Evolutionary conservation across 2,113 vertebrate genomes (phyloP).

Genomic region (Aramus guarauna): DNA sequence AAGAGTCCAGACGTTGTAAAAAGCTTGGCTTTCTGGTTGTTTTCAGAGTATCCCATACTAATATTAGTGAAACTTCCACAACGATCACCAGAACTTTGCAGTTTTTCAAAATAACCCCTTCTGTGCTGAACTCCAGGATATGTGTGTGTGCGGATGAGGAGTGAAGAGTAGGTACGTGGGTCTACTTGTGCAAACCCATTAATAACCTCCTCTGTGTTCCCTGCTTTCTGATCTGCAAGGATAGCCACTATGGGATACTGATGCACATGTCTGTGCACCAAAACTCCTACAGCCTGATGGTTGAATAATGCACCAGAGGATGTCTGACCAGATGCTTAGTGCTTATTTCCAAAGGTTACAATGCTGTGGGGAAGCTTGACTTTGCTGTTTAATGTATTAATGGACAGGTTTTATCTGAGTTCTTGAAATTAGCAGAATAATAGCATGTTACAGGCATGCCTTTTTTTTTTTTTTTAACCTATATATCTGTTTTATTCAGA

Average conservation of each 20-base stretch:
- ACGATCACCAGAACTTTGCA: neutral
- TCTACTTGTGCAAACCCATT: neutral
- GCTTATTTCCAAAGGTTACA: neutral
- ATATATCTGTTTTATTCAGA: neutral
- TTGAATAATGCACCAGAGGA: neutral
- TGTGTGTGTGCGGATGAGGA: neutral
- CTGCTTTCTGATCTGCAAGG: neutral
- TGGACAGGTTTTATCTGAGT: neutral
- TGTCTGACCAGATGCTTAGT: neutral
- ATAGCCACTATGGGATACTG: neutral
- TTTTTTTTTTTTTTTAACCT: neutral
- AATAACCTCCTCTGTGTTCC: neutral
- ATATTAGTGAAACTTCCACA: neutral
- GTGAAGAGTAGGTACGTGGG: neutral
- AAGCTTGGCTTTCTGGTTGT: neutral
- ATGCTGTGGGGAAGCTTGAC: neutral
- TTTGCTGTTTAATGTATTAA: neutral
- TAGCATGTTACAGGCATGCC: neutral
- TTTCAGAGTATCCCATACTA: neutral
- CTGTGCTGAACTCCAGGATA: neutral
- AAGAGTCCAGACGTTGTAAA: neutral
- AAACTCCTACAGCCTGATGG: neutral
- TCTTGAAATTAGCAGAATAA: neutral
- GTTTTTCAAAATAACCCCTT: neutral
- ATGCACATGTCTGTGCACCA: neutral